A percentile compares a stretch with the other conserved stretches of the same genome.
These are phyloP conservation scores for Syngnathus acus DNA, from an alignment of 2,797 vertebrate species.

Conservation along the genomic window DNA sequence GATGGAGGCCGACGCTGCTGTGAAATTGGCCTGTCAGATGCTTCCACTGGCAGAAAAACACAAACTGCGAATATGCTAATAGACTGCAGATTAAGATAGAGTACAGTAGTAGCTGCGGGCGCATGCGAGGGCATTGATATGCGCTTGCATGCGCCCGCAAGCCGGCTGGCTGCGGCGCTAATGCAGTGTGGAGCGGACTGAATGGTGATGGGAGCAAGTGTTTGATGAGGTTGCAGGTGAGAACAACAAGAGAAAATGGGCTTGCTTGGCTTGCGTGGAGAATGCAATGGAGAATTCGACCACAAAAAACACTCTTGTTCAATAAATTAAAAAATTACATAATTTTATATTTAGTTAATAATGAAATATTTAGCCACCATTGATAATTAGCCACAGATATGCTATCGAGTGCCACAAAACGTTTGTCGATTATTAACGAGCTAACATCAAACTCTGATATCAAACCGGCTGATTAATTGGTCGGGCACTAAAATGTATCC, in stretches of 20 bases:
- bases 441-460: too few relatives aligned
- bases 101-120: slow-evolving; percentile 39
- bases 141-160: slow-evolving; percentile 5
- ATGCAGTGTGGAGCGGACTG: slow-evolving; percentile 33
- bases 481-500: too few relatives aligned
- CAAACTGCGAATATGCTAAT: slow-evolving; percentile 60
- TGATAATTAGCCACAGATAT: neutral
- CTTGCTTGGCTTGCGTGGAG: neutral
- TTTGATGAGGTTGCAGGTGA: slow-evolving; percentile 4
- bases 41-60: slow-evolving; percentile 32
- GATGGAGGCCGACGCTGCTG: slow-evolving; percentile 43
- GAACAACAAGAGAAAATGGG: neutral
- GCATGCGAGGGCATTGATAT: slow-evolving; percentile 17
- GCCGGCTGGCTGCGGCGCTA: slow-evolving; percentile 3
- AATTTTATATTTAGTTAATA: too few relatives aligned
- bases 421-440: too few relatives aligned
- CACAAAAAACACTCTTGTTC: too few relatives aligned
- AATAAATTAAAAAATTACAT: too few relatives aligned
- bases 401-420: too few relatives aligned
- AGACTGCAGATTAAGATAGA: slow-evolving; percentile 55
- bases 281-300: too few relatives aligned
- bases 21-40: slow-evolving; percentile 56
- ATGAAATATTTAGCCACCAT: neutral
- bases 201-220: slow-evolving; percentile 26
- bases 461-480: too few relatives aligned